phyloP scores from a whole-genome alignment of 2,888 invertebrate genomes.

The Thereva nobilitata region DNA sequence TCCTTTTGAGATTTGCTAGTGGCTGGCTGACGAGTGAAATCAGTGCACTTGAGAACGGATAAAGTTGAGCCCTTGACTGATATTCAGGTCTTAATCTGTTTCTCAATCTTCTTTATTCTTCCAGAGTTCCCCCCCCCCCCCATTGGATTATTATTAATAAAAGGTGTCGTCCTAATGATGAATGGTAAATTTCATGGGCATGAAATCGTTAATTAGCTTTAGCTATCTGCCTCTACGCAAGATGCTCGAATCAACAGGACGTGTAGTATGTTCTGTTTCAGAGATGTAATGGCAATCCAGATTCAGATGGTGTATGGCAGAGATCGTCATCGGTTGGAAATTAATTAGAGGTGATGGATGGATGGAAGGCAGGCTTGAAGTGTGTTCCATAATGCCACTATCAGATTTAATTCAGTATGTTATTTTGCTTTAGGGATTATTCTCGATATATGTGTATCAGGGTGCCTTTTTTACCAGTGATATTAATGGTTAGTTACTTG shows the following conservation, averaged over 20 bases:
- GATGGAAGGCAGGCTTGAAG: neutral
- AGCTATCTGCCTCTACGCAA: neutral
- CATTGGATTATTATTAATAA: slow-evolving; percentile 17
- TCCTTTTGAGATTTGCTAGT: neutral
- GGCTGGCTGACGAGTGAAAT: neutral
- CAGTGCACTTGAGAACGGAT: neutral
- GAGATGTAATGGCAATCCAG: neutral
- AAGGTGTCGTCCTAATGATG: slow-evolving; percentile 29
- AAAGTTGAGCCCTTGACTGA: neutral
- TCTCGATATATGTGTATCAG: neutral
- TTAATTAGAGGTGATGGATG: slow-evolving; percentile 7
- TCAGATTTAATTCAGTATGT: slow-evolving; percentile 15
- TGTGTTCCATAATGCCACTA: slow-evolving; percentile 11
- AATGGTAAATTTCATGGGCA: slow-evolving; percentile 26
- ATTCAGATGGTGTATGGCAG: neutral
- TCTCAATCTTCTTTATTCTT: too few species aligned
- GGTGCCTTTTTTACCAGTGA: too few species aligned
- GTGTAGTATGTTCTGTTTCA: slow-evolving; percentile 1
- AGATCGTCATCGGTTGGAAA: slow-evolving; percentile 1
- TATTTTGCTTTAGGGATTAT: slow-evolving; percentile 18
- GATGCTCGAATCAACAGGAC: neutral
- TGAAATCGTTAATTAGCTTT: slow-evolving; percentile 26
- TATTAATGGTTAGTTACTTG: too few species aligned
- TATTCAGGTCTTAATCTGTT: slow-evolving; percentile 10
- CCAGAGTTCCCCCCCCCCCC: neutral